phyloP scores from a whole-genome alignment of 2,888 invertebrate species.

The Tethea ocularis region DNA sequence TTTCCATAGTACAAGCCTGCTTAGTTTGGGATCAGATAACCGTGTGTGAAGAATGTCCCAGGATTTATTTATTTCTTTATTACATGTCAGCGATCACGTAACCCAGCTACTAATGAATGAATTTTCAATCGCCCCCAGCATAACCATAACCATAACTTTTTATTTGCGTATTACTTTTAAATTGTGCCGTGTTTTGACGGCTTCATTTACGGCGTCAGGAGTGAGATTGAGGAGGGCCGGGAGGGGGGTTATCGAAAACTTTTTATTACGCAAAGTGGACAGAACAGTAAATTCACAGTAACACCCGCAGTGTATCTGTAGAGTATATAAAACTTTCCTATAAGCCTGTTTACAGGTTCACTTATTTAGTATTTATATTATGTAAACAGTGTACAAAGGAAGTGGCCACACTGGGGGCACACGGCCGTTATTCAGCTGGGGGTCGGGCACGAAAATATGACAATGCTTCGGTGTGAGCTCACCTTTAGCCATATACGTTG shows the following conservation, averaged over 20 bases:
- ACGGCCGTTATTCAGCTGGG: conserved; percentile 54
- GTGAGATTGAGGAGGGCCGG: too few species aligned
- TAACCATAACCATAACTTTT: background rate
- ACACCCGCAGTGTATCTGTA: conserved; percentile 21
- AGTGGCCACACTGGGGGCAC: conserved; percentile 60
- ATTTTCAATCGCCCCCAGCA: background rate
- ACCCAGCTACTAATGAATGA: background rate
- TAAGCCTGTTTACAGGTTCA: conserved; percentile 66
- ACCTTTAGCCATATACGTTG: conserved; percentile 63
- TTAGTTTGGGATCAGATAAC: too few species aligned
- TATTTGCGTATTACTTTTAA: background rate
- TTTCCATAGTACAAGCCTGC: too few species aligned
- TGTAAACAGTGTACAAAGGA: conserved; percentile 68
- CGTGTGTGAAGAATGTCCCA: too few species aligned
- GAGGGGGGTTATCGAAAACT: conserved; percentile 3
- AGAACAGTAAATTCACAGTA: conserved; percentile 16
- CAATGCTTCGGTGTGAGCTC: conserved; percentile 74
- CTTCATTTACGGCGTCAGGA: background rate
- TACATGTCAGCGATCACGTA: background rate
- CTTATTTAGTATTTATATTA: conserved; percentile 71
- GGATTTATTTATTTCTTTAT: too few species aligned
- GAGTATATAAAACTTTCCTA: conserved; percentile 61
- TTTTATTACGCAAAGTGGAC: conserved; percentile 12
- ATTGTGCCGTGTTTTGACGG: background rate
- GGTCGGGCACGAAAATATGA: conserved; percentile 63